Evolutionary conservation across 2,888 invertebrate species (phyloP).

Genomic region (Allacma fusca): DNA sequence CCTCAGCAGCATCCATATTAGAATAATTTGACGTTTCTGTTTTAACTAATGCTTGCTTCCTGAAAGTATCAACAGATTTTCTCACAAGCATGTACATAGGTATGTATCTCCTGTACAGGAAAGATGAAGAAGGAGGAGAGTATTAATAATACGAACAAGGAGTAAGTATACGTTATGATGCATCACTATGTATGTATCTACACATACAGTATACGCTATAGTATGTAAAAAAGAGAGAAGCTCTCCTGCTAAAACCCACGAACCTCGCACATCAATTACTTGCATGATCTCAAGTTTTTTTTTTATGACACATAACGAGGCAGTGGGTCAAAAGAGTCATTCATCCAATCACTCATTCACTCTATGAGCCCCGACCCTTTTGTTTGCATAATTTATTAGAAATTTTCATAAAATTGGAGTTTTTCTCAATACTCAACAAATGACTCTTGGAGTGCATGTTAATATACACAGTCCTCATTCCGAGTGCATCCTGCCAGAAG

Average conservation of each 20-base stretch:
- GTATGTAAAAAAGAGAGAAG: neutral
- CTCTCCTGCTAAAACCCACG: conserved; percentile 4
- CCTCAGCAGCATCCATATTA: conserved; percentile 31
- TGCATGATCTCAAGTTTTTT: neutral
- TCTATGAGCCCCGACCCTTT: conserved; percentile 17
- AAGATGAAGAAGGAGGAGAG: neutral
- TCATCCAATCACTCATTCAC: conserved; percentile 23
- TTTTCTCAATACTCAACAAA: conserved; percentile 1
- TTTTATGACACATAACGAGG: conserved; percentile 39
- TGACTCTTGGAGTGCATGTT: no score
- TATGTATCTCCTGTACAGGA: no score
- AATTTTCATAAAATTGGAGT: conserved; percentile 12
- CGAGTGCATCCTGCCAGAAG: neutral
- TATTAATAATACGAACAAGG: neutral
- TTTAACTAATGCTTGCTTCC: conserved; percentile 13
- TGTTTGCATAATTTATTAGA: conserved; percentile 40
- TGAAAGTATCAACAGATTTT: neutral
- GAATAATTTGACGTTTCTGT: conserved; percentile 22
- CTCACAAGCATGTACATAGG: neutral
- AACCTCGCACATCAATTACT: conserved; percentile 16
- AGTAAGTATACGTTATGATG: neutral
- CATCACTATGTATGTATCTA: no score
- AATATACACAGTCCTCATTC: no score
- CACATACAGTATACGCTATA: no score
- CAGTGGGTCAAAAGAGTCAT: conserved; percentile 40